These are phyloP conservation scores for Polyploca ridens DNA, from an alignment of 2,888 invertebrate genomes.

Conservation along the genomic window DNA sequence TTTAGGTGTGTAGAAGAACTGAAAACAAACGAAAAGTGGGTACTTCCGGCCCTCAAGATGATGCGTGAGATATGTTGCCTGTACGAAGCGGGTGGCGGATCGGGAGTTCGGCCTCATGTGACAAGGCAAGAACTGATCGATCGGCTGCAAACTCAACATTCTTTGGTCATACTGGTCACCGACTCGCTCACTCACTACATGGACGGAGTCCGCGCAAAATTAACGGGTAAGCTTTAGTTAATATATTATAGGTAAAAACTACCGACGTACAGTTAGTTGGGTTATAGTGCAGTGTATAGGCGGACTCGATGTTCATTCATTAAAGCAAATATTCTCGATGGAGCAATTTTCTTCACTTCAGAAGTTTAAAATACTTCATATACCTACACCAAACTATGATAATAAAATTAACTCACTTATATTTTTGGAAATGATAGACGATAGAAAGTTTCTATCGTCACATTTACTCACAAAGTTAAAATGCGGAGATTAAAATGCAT, in stretches of 20 bases:
- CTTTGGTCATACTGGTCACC: constrained; percentile 96
- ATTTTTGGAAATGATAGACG: too few species aligned
- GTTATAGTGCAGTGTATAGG: too few species aligned
- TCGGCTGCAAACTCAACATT: constrained; percentile 95
- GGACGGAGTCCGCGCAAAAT: constrained; percentile 90
- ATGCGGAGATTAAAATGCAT: too few species aligned
- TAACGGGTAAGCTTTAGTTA: constrained; percentile 50
- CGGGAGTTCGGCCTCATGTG: constrained; percentile 75
- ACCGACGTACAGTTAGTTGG: too few species aligned
- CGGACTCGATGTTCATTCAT: too few species aligned
- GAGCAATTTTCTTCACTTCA: too few species aligned
- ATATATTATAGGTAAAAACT: background rate
- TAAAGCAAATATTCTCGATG: too few species aligned
- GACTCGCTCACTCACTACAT: constrained; percentile 96
- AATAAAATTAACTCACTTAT: too few species aligned
- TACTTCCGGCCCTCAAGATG: constrained; percentile 96
- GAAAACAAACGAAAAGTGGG: constrained; percentile 95
- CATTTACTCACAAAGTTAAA: too few species aligned
- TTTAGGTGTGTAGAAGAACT: constrained; percentile 95
- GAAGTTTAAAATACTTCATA: too few species aligned
- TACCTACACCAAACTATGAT: too few species aligned
- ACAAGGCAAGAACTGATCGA: constrained; percentile 92
- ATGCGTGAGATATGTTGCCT: constrained; percentile 97
- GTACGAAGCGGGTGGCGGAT: constrained; percentile 91
- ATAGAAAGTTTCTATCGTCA: too few species aligned